phyloP scores from a whole-genome alignment of 2,888 invertebrate genomes.

The Ephialtes manifestator region DNA sequence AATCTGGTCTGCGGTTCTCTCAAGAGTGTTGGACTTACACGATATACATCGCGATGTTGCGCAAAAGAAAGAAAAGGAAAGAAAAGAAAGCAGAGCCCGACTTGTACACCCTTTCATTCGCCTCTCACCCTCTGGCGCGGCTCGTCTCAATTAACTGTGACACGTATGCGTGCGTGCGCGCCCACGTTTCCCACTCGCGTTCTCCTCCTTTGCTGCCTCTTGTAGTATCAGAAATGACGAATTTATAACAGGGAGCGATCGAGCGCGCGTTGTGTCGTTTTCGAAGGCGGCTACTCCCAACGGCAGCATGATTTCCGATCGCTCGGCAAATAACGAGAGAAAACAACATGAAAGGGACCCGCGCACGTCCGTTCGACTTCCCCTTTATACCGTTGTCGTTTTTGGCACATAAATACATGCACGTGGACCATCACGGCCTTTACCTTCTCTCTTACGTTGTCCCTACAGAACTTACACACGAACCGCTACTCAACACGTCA shows the following conservation, averaged over 20 bases:
- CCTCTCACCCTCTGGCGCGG: constrained; percentile 2
- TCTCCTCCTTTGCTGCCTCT: neutral
- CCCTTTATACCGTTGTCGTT: constrained; percentile 34
- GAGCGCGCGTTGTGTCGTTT: constrained; percentile 37
- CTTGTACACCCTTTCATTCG: constrained; percentile 6
- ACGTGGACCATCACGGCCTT: constrained; percentile 19
- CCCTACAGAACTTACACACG: neutral
- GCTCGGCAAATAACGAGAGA: constrained; percentile 62
- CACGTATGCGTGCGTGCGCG: constrained; percentile 46
- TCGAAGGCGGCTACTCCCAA: neutral
- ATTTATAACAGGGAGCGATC: constrained; percentile 44
- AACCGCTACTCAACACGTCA: constrained; percentile 3
- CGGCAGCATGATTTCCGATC: constrained; percentile 45
- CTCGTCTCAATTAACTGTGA: constrained; percentile 51
- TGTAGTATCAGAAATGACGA: constrained; percentile 17
- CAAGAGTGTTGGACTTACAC: neutral
- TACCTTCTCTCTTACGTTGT: neutral
- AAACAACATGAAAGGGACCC: constrained; percentile 63
- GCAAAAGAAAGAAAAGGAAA: constrained; percentile 1
- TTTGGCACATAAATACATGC: constrained; percentile 26
- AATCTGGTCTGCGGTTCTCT: constrained; percentile 59
- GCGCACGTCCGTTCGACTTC: constrained; percentile 52
- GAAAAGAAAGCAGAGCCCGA: constrained; percentile 15
- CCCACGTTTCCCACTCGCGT: constrained; percentile 13
- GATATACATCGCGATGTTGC: neutral